Conservation (phyloP, 2,888 invertebrate genomes). For the Rhimphoctona megacephalus region DNA sequence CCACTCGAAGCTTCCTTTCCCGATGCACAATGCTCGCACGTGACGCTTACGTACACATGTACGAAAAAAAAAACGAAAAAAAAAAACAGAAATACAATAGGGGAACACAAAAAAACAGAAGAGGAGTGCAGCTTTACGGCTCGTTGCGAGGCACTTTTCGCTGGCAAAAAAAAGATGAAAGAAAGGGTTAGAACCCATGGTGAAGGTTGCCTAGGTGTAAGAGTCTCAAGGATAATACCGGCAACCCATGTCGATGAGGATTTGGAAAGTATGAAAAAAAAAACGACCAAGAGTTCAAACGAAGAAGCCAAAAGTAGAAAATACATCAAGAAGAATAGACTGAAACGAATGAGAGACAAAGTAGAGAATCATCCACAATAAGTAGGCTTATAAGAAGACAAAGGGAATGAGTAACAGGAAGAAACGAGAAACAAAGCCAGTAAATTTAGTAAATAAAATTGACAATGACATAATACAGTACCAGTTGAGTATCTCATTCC, state of each 20-base stretch:
- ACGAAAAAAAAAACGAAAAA: constrained; percentile 15
- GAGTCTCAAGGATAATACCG: constrained; percentile 73
- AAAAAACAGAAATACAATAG: constrained; percentile 61
- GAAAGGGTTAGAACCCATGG: constrained; percentile 60
- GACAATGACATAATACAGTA: neutral
- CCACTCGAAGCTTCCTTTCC: constrained; percentile 63
- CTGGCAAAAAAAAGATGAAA: constrained; percentile 17
- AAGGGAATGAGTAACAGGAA: neutral
- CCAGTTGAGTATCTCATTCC: constrained; percentile 34
- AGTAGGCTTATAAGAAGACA: neutral
- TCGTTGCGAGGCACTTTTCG: constrained; percentile 42
- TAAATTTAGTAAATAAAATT: constrained; percentile 15
- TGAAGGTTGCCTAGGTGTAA: constrained; percentile 43
- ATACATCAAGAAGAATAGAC: neutral
- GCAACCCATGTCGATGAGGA: constrained; percentile 27
- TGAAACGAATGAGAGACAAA: neutral
- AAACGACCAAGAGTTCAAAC: neutral
- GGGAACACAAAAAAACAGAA: constrained; percentile 65
- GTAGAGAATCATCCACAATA: neutral
- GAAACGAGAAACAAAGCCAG: constrained; percentile 12
- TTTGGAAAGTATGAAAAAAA: constrained; percentile 8
- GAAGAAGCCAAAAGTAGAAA: neutral
- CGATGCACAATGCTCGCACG: constrained; percentile 73
- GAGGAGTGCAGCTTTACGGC: constrained; percentile 4
- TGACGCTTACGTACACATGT: constrained; percentile 61